phyloP scores from a whole-genome alignment of 2,797 vertebrate species.

The Sandelia bainsii region DNA sequence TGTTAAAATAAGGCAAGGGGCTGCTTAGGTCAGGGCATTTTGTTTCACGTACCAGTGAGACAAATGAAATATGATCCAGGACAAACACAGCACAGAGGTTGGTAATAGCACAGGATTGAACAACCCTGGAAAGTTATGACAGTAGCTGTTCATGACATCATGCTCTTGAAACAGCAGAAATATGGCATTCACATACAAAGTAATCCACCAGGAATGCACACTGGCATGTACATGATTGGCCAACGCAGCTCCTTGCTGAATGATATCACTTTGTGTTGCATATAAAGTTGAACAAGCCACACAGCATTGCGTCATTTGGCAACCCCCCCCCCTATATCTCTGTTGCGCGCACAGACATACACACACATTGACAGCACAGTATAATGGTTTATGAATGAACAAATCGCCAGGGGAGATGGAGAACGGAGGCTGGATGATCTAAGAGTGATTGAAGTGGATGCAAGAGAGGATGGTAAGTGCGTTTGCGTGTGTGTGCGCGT shows the following conservation, averaged over 20 bases:
- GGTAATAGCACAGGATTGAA: background rate
- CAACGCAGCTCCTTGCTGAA: background rate
- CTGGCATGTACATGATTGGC: background rate
- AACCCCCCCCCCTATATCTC: background rate
- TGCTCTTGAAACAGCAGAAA: background rate
- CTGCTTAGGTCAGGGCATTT: background rate
- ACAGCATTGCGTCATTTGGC: background rate
- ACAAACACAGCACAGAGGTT: background rate
- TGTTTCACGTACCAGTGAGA: background rate
- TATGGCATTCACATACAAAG: background rate
- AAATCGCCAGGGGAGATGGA: slow-evolving; percentile 74
- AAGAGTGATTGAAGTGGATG: slow-evolving; percentile 77
- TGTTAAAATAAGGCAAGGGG: background rate
- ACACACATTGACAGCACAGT: slow-evolving; percentile 49
- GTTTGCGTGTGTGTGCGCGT: background rate
- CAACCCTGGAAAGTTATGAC: background rate
- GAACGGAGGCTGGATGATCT: slow-evolving; percentile 76
- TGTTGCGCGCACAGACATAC: slow-evolving; percentile 8
- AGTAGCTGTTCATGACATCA: background rate
- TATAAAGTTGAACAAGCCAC: background rate
- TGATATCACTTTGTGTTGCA: background rate
- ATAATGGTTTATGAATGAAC: slow-evolving; percentile 82
- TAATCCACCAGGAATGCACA: background rate
- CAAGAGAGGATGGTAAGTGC: slow-evolving; percentile 55
- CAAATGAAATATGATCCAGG: background rate